Evolutionary conservation across 2,797 vertebrate species (phyloP).

Genomic region (Gallirallus australis): DNA sequence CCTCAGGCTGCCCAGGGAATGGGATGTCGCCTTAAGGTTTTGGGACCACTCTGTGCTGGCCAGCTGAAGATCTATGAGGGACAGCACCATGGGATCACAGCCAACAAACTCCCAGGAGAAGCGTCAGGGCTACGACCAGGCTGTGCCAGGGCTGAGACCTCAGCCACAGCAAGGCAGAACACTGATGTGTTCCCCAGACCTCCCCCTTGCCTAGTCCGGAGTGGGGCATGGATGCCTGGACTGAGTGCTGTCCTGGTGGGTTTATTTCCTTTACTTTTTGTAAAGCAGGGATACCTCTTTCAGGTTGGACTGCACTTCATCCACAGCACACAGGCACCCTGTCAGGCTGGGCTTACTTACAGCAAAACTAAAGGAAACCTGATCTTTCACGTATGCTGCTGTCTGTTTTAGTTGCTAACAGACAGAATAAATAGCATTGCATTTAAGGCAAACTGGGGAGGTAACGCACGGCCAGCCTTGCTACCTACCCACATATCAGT

Average conservation of each 20-base stretch:
- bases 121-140: not conserved
- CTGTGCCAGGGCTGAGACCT: not conserved
- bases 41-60: accelerated
- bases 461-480: not conserved
- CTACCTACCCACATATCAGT: not conserved
- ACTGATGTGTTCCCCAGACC: accelerated
- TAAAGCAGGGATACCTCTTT: not conserved
- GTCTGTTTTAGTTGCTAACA: not conserved
- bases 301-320: not conserved
- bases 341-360: not conserved
- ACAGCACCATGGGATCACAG: accelerated
- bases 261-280: not conserved
- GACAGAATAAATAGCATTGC: not conserved
- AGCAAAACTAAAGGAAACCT: not conserved
- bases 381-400: not conserved
- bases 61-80: not conserved
- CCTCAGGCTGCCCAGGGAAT: not conserved
- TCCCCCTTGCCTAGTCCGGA: not conserved
- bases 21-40: not conserved
- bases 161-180: not conserved
- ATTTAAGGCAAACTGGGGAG: not conserved
- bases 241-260: accelerated
- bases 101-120: not conserved
- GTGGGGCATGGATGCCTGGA: not conserved
- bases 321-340: not conserved